Evolutionary conservation across 2,797 vertebrate species (phyloP).

Genomic region (Chaunax sp.): DNA sequence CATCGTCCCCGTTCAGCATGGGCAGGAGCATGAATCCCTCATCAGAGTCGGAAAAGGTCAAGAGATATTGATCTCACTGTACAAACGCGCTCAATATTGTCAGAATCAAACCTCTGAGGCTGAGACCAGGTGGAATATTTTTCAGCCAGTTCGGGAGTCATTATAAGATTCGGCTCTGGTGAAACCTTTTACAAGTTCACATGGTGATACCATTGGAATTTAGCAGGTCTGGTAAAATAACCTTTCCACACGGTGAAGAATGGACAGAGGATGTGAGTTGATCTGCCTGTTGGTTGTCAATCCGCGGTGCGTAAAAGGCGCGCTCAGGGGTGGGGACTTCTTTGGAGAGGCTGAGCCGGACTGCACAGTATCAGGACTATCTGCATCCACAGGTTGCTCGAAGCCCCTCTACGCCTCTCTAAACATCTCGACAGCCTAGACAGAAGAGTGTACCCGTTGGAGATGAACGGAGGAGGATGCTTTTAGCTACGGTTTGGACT

Average conservation of each 20-base stretch:
- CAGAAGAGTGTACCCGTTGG: background rate
- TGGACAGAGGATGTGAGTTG: background rate
- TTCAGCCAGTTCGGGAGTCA: conserved; percentile 11
- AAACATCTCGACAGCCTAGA: conserved; percentile 9
- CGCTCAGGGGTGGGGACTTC: conserved; percentile 63
- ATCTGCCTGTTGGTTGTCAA: background rate
- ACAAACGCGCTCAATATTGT: conserved; percentile 62
- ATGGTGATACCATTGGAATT: background rate
- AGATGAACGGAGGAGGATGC: conserved; percentile 6
- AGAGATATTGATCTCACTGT: conserved; percentile 73
- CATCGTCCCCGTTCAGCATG: conserved; percentile 64
- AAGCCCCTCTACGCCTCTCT: background rate
- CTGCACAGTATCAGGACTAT: conserved; percentile 29
- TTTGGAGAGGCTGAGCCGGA: conserved; percentile 51
- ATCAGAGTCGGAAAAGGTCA: conserved; percentile 79
- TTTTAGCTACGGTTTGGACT: conserved; percentile 8
- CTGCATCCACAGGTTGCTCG: conserved; percentile 67
- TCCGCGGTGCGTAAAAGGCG: conserved; percentile 68
- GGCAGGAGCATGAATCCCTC: conserved; percentile 68
- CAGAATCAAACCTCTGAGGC: conserved; percentile 56
- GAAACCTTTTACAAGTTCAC: background rate
- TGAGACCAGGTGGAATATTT: conserved; percentile 49
- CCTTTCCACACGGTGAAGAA: background rate
- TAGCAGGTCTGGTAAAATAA: background rate
- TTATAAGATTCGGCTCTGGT: conserved; percentile 4